Conservation (phyloP, 2,797 vertebrate genomes). For the Pyrocephalus nanus region DNA sequence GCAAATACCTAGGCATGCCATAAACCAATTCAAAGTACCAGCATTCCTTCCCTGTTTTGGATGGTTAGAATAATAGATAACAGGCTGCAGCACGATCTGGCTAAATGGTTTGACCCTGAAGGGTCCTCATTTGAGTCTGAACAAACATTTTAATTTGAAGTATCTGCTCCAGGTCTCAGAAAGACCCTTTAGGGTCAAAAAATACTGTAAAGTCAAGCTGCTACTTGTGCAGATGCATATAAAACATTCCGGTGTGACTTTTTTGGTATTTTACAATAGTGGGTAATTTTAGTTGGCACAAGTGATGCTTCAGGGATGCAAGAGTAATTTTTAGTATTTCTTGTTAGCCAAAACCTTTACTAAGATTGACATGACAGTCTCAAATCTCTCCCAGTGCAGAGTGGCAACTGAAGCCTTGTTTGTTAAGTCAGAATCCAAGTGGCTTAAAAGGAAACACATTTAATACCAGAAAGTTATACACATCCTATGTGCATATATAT, state of each 20-base stretch:
- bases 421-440: not conserved
- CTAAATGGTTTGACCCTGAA: constrained; percentile 46
- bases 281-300: constrained; percentile 16
- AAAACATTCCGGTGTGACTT: not conserved
- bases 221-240: not conserved
- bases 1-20: not conserved
- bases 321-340: not conserved
- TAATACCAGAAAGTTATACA: not conserved
- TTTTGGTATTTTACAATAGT: not conserved
- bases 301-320: not conserved
- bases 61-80: constrained; percentile 37
- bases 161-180: constrained; percentile 16
- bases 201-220: constrained; percentile 12
- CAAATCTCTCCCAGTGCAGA: not conserved
- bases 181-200: constrained; percentile 40
- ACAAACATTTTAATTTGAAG: constrained; percentile 45
- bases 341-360: not conserved
- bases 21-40: not conserved
- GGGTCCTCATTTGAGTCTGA: not conserved
- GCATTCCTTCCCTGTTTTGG: constrained; percentile 23
- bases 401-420: not conserved
- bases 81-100: constrained; percentile 42
- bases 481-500: not conserved
- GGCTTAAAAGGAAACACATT: not conserved
- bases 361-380: not conserved